These are phyloP conservation scores for Eristalis arbustorum DNA, from an alignment of 2,888 invertebrate species.

Conservation along the genomic window DNA sequence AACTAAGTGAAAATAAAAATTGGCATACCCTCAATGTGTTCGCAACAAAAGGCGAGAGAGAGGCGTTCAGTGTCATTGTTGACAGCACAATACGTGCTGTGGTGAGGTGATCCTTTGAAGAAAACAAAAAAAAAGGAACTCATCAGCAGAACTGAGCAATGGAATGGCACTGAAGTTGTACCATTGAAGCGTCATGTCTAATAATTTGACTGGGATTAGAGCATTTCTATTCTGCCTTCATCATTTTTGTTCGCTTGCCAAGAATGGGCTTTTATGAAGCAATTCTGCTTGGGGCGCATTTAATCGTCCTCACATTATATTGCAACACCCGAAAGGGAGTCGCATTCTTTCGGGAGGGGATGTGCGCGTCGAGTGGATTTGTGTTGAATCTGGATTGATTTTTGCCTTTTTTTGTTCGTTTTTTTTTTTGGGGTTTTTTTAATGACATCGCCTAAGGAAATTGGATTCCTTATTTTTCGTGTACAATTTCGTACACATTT, in stretches of 20 bases:
- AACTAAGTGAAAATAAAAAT: background rate
- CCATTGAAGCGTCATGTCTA: background rate
- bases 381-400: background rate
- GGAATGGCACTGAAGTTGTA: background rate
- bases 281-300: background rate
- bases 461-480: no score
- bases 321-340: background rate
- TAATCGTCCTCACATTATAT: background rate
- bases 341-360: background rate
- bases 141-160: background rate
- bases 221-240: background rate
- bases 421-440: no score
- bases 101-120: background rate
- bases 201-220: background rate
- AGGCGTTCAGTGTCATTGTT: background rate
- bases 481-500: no score
- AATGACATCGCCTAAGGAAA: no score
- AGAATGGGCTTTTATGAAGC: background rate
- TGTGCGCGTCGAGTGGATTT: background rate
- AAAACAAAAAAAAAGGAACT: background rate
- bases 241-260: background rate
- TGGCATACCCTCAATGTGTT: background rate
- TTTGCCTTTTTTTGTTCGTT: background rate
- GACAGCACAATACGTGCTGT: background rate
- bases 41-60: background rate